A percentile compares a stretch with the other conserved stretches of the same genome.
Conservation (phyloP, 2,113 vertebrate species). For the Aegotheles bennettii region DNA sequence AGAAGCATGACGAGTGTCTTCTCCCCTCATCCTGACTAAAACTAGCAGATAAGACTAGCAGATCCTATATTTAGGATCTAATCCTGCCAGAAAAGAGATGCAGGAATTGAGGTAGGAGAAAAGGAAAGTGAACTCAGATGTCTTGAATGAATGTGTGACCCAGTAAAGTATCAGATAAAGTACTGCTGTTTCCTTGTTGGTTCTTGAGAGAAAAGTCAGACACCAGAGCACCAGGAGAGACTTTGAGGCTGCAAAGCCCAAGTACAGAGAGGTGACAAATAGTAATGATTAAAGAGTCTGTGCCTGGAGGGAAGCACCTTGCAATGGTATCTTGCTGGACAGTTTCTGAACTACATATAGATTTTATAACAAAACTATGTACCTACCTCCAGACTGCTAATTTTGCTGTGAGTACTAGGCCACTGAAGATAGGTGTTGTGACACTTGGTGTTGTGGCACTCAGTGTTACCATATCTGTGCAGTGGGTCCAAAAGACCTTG, state of each 20-base stretch:
- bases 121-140: neutral
- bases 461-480: neutral
- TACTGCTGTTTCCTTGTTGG: neutral
- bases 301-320: neutral
- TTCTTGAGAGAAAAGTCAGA: neutral
- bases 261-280: neutral
- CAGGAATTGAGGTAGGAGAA: neutral
- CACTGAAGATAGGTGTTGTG: neutral
- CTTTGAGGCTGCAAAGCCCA: neutral
- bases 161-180: neutral
- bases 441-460: neutral
- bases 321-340: neutral
- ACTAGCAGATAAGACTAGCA: neutral
- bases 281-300: neutral
- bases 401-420: neutral
- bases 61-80: neutral
- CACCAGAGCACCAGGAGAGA: neutral
- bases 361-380: neutral
- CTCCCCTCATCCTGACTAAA: neutral
- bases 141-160: neutral
- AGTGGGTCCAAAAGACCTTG: neutral
- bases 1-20: neutral
- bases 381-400: neutral
- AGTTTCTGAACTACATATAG: rapidly evolving
- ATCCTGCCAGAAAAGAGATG: neutral